phyloP scores from a whole-genome alignment of 2,797 vertebrate genomes.

The Acanthiza pusilla region DNA sequence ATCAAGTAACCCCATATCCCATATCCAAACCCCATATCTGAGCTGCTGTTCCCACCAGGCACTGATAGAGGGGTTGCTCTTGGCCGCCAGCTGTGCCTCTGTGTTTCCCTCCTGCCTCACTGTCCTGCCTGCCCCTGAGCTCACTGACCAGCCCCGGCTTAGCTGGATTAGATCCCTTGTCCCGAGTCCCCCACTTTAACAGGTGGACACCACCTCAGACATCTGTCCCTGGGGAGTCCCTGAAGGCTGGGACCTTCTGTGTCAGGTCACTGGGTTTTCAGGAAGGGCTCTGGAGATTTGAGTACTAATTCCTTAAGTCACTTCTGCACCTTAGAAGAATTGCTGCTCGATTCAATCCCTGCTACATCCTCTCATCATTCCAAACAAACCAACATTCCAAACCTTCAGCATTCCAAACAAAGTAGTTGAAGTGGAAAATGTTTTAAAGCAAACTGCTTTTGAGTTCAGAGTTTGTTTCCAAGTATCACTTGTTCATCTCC shows the following conservation, averaged over 20 bases:
- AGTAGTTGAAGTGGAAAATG: not conserved
- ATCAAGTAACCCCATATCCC: accelerated
- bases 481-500: not conserved
- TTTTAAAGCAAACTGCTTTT: not conserved
- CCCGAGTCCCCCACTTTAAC: not conserved
- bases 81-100: not conserved
- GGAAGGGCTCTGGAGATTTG: not conserved
- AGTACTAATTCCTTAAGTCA: conserved; percentile 9
- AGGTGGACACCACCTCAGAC: not conserved
- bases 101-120: accelerated
- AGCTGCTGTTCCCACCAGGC: not conserved
- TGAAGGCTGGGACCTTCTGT: not conserved
- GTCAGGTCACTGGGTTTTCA: conserved; percentile 12
- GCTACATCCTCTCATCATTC: not conserved
- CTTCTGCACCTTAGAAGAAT: not conserved
- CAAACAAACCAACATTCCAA: no score
- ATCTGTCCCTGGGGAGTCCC: not conserved
- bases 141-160: not conserved
- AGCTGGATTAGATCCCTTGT: not conserved
- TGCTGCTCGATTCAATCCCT: not conserved
- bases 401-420: not conserved
- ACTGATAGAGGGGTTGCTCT: not conserved
- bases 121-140: not conserved
- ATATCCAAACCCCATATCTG: no score
- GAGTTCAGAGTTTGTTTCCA: not conserved